Base-by-base conservation (phyloP, 2,888 invertebrate species). In the Stenchaetothrips biformis region DNA sequence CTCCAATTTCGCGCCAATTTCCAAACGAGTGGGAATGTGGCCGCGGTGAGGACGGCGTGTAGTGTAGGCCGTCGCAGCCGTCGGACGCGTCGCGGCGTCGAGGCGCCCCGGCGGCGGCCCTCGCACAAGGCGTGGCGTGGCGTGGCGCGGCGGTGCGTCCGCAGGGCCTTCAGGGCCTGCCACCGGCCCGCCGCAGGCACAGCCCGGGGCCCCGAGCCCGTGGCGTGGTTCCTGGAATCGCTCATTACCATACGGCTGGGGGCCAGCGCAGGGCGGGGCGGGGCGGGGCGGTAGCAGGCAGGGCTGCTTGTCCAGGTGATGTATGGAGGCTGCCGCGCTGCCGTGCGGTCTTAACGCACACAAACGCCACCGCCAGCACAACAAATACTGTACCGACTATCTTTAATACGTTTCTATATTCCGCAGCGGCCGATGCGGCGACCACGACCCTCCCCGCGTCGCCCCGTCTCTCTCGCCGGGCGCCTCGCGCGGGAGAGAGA, bases 341-440 rank as follows among this genome's bases (percentile, higher is more conserved):
- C 37, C 37, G 37, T 37, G 37, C 37, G 37, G 37, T 37, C 37
- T 37, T 37, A 37, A 37, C 37, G 13, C 59, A 13, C 59, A 59
- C 59, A 59, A 16, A 59, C 59, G 53, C 53, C 13, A 16, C 53
- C 37, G 37, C 37, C 59, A 18, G 59, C 25, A 74, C 67, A 74
- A 74, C 67, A 74, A 74, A 74, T 74, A 74, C 67, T 74, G 67
- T 74, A 74, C 67, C 67, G 67, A 74, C 67, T 74, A 74, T 74
- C 67, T 25, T 7, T 25, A 21, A 74, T 21, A 21, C 9, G 21
- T n/a, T 74, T 74, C 25, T 74, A n/a, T 74, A 74, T 74, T 74
- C 25, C 25, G 21, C 8, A 25, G 8, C 25, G 67, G 67, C 3
- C 25, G 67, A 21, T 21, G 7, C n/a, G 62, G 62, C 62, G 7